phyloP scores from a whole-genome alignment of 2,888 invertebrate species.

The Lasiommata megera region DNA sequence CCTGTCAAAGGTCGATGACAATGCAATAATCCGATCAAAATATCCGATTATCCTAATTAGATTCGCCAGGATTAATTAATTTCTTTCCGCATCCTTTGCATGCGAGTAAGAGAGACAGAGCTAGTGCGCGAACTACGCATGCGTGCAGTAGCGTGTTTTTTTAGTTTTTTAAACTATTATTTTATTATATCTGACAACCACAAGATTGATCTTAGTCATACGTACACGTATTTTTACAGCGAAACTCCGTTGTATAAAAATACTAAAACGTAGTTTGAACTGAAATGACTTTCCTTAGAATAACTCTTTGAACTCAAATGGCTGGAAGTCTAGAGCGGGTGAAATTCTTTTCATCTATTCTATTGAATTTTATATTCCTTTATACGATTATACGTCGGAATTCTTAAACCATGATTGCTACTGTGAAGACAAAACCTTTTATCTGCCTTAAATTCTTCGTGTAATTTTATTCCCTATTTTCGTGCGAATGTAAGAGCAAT shows the following conservation, averaged over 20 bases:
- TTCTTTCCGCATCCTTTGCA: no score
- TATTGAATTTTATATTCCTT: conserved; percentile 11
- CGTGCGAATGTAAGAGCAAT: conserved; percentile 31
- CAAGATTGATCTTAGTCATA: conserved; percentile 45
- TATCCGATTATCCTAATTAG: no score
- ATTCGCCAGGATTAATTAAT: no score
- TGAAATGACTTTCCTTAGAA: neutral
- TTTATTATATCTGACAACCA: conserved; percentile 38
- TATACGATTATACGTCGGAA: neutral
- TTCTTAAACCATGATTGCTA: conserved; percentile 11
- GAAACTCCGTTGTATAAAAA: neutral
- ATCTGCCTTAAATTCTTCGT: conserved; percentile 15
- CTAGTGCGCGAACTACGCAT: no score
- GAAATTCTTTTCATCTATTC: conserved; percentile 5
- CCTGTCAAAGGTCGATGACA: no score
- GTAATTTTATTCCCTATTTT: conserved; percentile 10
- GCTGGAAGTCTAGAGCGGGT: neutral
- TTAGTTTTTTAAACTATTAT: neutral
- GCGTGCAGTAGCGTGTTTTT: no score
- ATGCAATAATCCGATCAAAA: no score
- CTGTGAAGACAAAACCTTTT: conserved; percentile 11
- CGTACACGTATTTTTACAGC: neutral
- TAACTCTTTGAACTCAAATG: conserved; percentile 3
- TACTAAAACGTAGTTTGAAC: neutral
- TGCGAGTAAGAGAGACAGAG: no score